Conservation (phyloP, 2,113 vertebrate species). For the Dolichotis patagonum region DNA sequence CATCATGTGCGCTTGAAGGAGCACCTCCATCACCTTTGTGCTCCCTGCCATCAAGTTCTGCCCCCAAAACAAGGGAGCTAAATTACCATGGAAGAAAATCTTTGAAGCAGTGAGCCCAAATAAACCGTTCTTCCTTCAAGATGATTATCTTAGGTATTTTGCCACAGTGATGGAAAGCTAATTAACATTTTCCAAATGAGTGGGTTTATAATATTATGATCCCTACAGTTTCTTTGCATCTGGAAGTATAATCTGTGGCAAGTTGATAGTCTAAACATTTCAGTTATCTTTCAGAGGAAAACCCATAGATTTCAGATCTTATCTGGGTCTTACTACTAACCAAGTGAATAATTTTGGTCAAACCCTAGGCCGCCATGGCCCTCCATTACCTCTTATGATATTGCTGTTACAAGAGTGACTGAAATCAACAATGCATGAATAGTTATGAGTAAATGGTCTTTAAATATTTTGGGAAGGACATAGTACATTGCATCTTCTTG, state of each 20-base stretch:
- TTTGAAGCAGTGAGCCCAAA: neutral
- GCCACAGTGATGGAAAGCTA: neutral
- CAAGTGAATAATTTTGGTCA: slow-evolving; percentile 44
- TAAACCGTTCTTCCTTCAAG: neutral
- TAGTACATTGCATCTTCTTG: neutral
- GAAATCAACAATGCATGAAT: neutral
- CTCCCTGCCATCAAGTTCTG: neutral
- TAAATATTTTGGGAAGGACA: neutral
- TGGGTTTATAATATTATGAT: neutral
- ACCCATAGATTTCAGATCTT: neutral
- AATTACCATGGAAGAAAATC: neutral
- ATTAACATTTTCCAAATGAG: neutral
- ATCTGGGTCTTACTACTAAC: slow-evolving; percentile 33
- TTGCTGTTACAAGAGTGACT: slow-evolving; percentile 29
- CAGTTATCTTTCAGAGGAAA: neutral
- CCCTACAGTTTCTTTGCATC: neutral
- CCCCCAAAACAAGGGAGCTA: neutral
- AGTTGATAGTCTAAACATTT: neutral
- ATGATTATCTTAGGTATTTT: neutral
- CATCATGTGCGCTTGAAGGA: neutral
- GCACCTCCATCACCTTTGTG: neutral
- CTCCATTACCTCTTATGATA: neutral
- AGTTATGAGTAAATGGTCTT: neutral
- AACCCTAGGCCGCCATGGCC: neutral
- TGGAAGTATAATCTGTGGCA: neutral